Percentiles rank a stretch among this genome's conserved stretches.
phyloP scores from a whole-genome alignment of 2,797 vertebrate species.

The Xenentodon cancila region DNA sequence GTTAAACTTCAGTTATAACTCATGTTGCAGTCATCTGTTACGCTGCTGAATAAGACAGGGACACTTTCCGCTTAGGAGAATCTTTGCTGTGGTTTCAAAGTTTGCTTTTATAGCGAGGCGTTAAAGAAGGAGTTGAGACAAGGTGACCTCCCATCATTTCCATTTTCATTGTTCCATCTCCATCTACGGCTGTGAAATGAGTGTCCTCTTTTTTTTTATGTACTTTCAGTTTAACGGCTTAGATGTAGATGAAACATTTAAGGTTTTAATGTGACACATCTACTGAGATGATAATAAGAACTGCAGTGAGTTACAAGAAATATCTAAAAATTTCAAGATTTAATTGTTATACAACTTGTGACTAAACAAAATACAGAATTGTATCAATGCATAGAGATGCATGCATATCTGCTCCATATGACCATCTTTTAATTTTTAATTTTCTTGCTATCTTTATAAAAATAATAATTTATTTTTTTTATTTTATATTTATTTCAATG shows the following conservation, averaged over 20 bases:
- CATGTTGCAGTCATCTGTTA: neutral
- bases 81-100: no score
- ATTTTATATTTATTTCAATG: no score
- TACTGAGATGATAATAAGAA: neutral
- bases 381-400: no score
- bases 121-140: neutral
- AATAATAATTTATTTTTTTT: no score
- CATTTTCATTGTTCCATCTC: neutral
- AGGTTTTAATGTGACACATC: neutral
- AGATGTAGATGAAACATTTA: neutral
- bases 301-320: neutral
- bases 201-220: neutral
- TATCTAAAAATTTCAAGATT: neutral
- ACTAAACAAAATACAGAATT: no score
- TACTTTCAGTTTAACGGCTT: slow-evolving; percentile 1
- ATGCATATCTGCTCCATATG: no score
- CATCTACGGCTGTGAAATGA: neutral
- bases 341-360: no score
- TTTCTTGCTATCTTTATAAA: no score
- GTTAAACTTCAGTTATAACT: neutral
- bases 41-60: neutral
- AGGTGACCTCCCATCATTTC: neutral
- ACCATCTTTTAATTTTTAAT: no score
- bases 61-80: neutral
- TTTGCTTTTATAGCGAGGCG: neutral